Conservation (phyloP, 2,888 invertebrate species). For the Callinectes sapidus region DNA sequence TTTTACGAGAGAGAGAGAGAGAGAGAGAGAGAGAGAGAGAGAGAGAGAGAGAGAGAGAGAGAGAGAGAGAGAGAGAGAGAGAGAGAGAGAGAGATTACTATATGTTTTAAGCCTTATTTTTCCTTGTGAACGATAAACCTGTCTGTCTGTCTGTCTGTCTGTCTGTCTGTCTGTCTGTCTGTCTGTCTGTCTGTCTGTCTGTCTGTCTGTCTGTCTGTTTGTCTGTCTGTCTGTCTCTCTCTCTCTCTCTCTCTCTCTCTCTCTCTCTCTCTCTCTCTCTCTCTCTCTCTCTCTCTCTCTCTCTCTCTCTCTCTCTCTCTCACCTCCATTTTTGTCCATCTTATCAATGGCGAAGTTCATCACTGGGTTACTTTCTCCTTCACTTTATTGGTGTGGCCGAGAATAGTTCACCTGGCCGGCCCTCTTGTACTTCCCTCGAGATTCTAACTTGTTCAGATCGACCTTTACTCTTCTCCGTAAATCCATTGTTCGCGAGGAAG, state of each 20-base stretch:
- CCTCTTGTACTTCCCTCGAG: too few species aligned
- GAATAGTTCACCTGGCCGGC: not conserved
- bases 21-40: too few species aligned
- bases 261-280: conserved; percentile 20
- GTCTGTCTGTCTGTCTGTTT: not conserved
- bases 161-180: conserved; percentile 6
- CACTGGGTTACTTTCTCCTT: not conserved
- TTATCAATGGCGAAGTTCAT: not conserved
- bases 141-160: not conserved
- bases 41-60: too few species aligned
- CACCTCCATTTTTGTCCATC: not conserved
- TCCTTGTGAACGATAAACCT: not conserved
- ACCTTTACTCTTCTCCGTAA: too few species aligned
- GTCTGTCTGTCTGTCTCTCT: conserved; percentile 6
- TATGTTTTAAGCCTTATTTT: not conserved
- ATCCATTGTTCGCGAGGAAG: too few species aligned
- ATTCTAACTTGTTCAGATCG: too few species aligned
- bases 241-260: conserved; percentile 23
- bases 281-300: conserved; percentile 25
- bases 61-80: too few species aligned
- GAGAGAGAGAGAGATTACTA: too few species aligned
- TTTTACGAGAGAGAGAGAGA: too few species aligned
- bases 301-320: conserved; percentile 25
- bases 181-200: not conserved
- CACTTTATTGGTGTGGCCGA: not conserved